A percentile compares a stretch with the other conserved stretches of the same genome.
These are phyloP conservation scores for Callaeas wilsoni DNA, from an alignment of 2,113 vertebrate genomes.

Conservation along the genomic window DNA sequence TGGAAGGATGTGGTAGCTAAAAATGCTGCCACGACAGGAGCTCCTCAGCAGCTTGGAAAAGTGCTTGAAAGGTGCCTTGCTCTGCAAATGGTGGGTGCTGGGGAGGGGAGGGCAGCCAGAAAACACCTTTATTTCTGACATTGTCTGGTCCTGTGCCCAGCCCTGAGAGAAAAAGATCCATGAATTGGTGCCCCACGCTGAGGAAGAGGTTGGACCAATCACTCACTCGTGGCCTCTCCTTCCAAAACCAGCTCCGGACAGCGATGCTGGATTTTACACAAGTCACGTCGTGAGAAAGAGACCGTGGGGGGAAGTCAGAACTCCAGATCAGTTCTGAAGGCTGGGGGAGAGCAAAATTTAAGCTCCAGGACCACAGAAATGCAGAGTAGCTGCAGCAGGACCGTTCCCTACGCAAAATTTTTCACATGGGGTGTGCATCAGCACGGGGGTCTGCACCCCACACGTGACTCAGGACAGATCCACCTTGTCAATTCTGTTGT, in stretches of 20 bases:
- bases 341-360: background rate
- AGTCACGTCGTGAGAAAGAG: background rate
- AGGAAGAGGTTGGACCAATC: background rate
- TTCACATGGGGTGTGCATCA: background rate
- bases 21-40: background rate
- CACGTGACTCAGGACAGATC: background rate
- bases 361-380: background rate
- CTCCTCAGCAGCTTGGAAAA: background rate
- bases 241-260: background rate
- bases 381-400: background rate
- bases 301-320: accelerated
- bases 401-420: accelerated
- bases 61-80: background rate
- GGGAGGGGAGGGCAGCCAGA: background rate
- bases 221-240: background rate
- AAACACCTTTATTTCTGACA: background rate
- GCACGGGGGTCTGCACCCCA: background rate
- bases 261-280: background rate
- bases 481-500: accelerated
- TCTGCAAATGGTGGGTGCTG: background rate
- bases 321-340: background rate
- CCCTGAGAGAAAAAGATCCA: background rate
- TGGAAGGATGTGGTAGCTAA: background rate
- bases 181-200: background rate
- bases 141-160: background rate